Percentiles rank a stretch among this genome's conserved stretches.
These are phyloP conservation scores for Drosophila pseudoobscura DNA, from an alignment of 1,140 invertebrate genomes.

Conservation along the genomic window DNA sequence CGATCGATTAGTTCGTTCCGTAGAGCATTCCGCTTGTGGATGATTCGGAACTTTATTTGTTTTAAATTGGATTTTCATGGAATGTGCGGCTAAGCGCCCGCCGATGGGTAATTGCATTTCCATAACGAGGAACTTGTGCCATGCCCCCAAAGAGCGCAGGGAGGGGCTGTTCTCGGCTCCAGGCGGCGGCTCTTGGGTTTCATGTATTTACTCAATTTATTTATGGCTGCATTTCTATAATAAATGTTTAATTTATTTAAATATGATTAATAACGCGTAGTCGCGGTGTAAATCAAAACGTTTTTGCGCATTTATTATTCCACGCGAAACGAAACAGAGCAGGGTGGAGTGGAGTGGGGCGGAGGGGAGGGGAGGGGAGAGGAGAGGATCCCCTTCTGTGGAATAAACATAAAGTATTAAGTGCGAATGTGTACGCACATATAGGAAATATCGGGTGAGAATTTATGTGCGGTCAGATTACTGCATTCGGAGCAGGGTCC, in stretches of 20 bases:
- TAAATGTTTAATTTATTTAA: slow-evolving; percentile 80
- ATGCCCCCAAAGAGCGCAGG: too few species aligned
- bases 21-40: neutral
- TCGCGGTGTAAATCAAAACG: slow-evolving; percentile 68
- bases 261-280: slow-evolving; percentile 70
- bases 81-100: slow-evolving; percentile 33
- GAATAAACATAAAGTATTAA: slow-evolving; percentile 41
- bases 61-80: slow-evolving; percentile 24
- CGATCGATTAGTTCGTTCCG: too few species aligned
- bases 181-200: slow-evolving; percentile 28
- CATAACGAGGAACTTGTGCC: slow-evolving; percentile 16
- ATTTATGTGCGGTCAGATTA: slow-evolving; percentile 79
- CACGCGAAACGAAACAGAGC: slow-evolving; percentile 11
- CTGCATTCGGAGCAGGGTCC: slow-evolving; percentile 53
- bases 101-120: slow-evolving; percentile 37
- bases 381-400: neutral
- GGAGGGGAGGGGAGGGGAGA: neutral
- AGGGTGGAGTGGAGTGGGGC: neutral
- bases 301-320: slow-evolving; percentile 70
- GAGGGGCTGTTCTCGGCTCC: neutral
- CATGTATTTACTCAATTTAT: slow-evolving; percentile 67
- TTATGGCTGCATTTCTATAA: slow-evolving; percentile 70
- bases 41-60: slow-evolving; percentile 11
- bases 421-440: slow-evolving; percentile 41
- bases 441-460: slow-evolving; percentile 41